These are phyloP conservation scores for Iphiclides podalirius DNA, from an alignment of 2,888 invertebrate species.

Conservation along the genomic window DNA sequence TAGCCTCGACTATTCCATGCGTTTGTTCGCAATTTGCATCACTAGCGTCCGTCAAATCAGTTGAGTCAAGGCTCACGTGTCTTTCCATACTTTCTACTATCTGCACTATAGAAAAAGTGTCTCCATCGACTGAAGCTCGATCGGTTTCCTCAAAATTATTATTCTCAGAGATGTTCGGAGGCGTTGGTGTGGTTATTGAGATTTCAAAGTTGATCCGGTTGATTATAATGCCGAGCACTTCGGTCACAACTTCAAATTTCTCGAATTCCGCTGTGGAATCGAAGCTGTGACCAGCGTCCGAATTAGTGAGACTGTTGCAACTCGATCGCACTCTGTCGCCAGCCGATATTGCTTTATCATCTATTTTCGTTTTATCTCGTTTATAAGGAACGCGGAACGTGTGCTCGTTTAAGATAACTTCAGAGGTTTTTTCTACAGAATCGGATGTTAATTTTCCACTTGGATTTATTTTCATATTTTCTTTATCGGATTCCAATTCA, in stretches of 20 bases:
- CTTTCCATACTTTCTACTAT: conserved; percentile 49
- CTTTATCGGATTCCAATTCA: too few relatives aligned
- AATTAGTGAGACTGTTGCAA: conserved; percentile 45
- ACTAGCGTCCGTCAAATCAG: conserved; percentile 48
- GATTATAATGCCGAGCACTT: conserved; percentile 48
- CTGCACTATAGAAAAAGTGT: conserved; percentile 14
- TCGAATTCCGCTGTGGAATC: conserved; percentile 70
- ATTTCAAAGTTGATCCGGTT: conserved; percentile 42
- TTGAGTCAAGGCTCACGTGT: conserved; percentile 43
- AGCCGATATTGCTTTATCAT: conserved; percentile 1
- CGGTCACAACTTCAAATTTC: conserved; percentile 57
- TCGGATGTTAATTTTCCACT: too few relatives aligned
- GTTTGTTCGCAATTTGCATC: conserved; percentile 41
- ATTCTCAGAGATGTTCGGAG: conserved; percentile 12
- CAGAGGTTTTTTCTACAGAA: not conserved
- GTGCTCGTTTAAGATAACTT: not conserved
- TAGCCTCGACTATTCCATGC: conserved; percentile 54
- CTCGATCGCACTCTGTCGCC: conserved; percentile 23
- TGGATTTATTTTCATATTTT: too few relatives aligned
- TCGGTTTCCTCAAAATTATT: not conserved
- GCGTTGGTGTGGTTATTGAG: not conserved
- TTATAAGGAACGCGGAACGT: not conserved
- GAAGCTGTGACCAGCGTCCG: conserved; percentile 48
- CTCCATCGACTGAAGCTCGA: not conserved
- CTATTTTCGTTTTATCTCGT: not conserved